Evolutionary conservation across 2,888 invertebrate species (phyloP), one percentile per base, ranked within the genome.

Genomic region (Rhogogaster chlorosoma): DNA sequence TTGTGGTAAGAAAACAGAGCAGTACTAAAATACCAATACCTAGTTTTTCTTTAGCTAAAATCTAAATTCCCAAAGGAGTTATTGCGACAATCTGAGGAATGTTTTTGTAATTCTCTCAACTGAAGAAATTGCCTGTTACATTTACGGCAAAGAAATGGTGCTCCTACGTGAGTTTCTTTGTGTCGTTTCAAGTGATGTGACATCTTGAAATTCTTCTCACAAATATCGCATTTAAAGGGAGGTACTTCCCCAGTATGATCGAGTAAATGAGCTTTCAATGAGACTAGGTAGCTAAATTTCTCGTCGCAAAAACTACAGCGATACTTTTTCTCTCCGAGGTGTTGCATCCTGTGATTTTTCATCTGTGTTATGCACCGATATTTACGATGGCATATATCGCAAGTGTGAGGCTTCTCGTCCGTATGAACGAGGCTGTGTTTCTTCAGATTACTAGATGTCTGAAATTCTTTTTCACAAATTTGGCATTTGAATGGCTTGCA

Each of bases 281-380:
- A 70, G 7, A 36, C 70, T 29, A 70, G 7, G 9, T 70, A 70
- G 7, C 70, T 36, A 36, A 70, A 70, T 36, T 70, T 36, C 18
- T 70, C 36, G 2, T 70, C 70, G 70, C 70, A 61, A 61, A 61
- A 61, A 61, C 61, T 61, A 61, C 61, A 61, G 22, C 12, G 26
- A 61, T 70, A 32, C 29, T 70, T 70, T 29, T 70, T 70, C 15
- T 70, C 36, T 5, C 70, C 70, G 18, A 36, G 29, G n/a, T 32
- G 70, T 70, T 32, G 36, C 70, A 70, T 70, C n/a, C 36, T 18
- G 36, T 70, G 70, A 70, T 70, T 70, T n/a, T 70, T 70, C 70
- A 70, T 70, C 70, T 70, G 70, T 15, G 70, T 70, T 70, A 70
- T 36, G 18, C 70, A 70, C 2, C 70, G 70, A 70, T 70, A 29